Conservation (phyloP, 2,888 invertebrate genomes). For the Caenorhabditis sp. region DNA sequence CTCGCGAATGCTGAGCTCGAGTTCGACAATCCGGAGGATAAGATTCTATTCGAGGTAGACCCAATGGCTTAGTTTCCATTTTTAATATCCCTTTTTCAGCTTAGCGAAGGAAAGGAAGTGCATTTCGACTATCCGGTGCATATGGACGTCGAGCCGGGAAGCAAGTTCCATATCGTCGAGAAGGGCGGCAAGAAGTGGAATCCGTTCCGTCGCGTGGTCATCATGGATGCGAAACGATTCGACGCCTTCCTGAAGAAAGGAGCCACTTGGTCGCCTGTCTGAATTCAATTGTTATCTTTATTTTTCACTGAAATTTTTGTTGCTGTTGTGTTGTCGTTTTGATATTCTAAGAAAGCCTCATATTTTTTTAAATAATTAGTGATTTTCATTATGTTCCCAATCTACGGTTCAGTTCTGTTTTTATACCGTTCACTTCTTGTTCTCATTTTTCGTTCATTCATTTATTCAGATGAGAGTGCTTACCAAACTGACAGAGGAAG, state of each 20-base stretch:
- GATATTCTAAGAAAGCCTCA: background rate
- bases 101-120: constrained; percentile 41
- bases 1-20: constrained; percentile 62
- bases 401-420: background rate
- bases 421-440: background rate
- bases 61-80: background rate
- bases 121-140: constrained; percentile 76
- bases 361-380: too few relatives aligned
- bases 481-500: constrained; percentile 30
- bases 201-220: constrained; percentile 70
- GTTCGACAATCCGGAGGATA: constrained; percentile 74
- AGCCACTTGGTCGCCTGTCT: too few relatives aligned
- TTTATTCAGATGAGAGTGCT: constrained; percentile 38
- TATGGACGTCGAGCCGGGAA: constrained; percentile 73
- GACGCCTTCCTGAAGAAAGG: constrained; percentile 47
- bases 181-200: constrained; percentile 69
- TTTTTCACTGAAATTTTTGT: too few relatives aligned
- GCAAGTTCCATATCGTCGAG: constrained; percentile 72
- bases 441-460: background rate
- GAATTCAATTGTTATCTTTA: too few relatives aligned
- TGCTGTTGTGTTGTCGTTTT: background rate
- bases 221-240: constrained; percentile 59
- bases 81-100: constrained; percentile 16
- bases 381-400: background rate
- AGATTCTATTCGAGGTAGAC: constrained; percentile 65